These are phyloP conservation scores for Nothobranchius furzeri DNA, from an alignment of 2,113 vertebrate species.

Conservation along the genomic window DNA sequence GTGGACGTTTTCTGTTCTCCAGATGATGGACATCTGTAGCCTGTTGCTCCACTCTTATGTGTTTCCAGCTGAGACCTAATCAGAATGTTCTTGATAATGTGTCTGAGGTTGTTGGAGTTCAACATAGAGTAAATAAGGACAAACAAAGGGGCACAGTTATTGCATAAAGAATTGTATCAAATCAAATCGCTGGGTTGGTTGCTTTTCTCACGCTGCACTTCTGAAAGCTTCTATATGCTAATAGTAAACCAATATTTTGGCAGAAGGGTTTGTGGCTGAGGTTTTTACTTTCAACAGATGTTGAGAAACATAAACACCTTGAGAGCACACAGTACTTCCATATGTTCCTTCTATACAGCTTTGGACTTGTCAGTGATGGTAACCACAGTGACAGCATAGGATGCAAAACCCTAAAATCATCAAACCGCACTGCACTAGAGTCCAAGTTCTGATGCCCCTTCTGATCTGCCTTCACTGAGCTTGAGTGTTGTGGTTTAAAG, in stretches of 20 bases:
- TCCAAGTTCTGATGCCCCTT: conserved; percentile 17
- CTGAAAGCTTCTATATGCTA: conserved; percentile 32
- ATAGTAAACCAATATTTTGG: conserved; percentile 36
- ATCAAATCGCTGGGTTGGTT: conserved; percentile 8
- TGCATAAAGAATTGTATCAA: not conserved
- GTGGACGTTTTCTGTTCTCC: conserved; percentile 17
- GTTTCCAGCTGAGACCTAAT: conserved; percentile 9
- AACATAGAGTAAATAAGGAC: not conserved
- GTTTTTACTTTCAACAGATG: conserved; percentile 59
- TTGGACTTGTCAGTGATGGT: conserved; percentile 35
- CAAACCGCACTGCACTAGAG: conserved; percentile 20
- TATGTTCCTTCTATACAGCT: conserved; percentile 27
- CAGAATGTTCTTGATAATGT: conserved; percentile 9
- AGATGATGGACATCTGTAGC: conserved; percentile 9
- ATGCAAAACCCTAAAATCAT: conserved; percentile 38
- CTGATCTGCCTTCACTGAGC: not conserved
- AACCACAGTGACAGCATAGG: conserved; percentile 34
- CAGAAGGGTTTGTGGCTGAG: conserved; percentile 39
- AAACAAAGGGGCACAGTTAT: conserved; percentile 10
- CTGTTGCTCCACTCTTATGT: conserved; percentile 2
- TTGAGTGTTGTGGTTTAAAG: not conserved
- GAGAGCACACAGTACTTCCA: conserved; percentile 40
- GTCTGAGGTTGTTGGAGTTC: conserved; percentile 2
- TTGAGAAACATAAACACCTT: conserved; percentile 52
- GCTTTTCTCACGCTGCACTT: conserved; percentile 4